Percentiles rank a stretch among this genome's conserved stretches.
These are phyloP conservation scores for Drosophila grimshawi DNA, from an alignment of 1,140 invertebrate genomes.

Conservation along the genomic window DNA sequence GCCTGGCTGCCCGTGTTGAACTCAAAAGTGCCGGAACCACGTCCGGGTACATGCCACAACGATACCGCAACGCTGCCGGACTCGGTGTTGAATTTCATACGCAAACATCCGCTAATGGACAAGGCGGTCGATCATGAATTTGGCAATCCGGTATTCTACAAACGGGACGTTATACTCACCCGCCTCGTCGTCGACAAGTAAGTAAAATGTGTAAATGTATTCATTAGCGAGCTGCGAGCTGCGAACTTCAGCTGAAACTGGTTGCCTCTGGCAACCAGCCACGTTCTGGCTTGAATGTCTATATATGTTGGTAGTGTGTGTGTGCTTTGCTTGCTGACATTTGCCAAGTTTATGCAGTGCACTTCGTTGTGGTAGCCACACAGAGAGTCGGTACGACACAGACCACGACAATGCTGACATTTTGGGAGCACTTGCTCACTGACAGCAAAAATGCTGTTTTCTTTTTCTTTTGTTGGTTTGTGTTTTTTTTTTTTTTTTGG, in stretches of 20 bases:
- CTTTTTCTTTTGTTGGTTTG: constrained; percentile 1
- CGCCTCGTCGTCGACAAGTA: constrained; percentile 90
- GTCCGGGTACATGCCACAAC: constrained; percentile 93
- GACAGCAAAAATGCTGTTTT: constrained; percentile 63
- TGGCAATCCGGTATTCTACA: constrained; percentile 92
- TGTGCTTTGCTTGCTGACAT: constrained; percentile 47
- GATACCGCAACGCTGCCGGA: constrained; percentile 92
- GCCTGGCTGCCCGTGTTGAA: constrained; percentile 89
- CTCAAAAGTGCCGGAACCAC: constrained; percentile 91
- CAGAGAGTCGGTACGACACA: constrained; percentile 7
- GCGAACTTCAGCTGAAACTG: constrained; percentile 5
- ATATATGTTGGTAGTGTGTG: background rate
- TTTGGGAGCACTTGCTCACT: constrained; percentile 55
- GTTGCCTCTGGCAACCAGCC: constrained; percentile 44
- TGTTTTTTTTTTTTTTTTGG: constrained; percentile 19
- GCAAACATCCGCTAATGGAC: constrained; percentile 95
- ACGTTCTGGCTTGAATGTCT: constrained; percentile 25
- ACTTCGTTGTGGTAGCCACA: constrained; percentile 25
- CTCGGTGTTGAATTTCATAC: constrained; percentile 95
- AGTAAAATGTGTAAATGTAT: constrained; percentile 77
- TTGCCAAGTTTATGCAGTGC: constrained; percentile 57
- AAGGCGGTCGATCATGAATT: constrained; percentile 92
- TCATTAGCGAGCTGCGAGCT: constrained; percentile 65
- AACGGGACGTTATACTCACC: constrained; percentile 91
- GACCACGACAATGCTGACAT: constrained; percentile 29